A percentile compares a stretch with the other conserved stretches of the same genome.
phyloP scores from a whole-genome alignment of 2,797 vertebrate species.

The Salmo trutta region DNA sequence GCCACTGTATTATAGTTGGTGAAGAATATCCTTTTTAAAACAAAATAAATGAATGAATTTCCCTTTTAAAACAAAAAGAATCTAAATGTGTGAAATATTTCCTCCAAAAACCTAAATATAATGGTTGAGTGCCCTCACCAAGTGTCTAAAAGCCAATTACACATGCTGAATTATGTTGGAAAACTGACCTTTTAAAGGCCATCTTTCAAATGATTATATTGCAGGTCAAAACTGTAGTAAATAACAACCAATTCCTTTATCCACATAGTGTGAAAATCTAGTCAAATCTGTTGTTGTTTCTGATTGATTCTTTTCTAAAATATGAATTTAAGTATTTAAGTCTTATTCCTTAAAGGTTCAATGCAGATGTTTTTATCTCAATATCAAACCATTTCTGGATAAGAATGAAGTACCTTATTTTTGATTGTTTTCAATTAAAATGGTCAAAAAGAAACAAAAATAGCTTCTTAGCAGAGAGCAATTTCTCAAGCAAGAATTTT shows the following conservation, averaged over 20 bases:
- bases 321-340: background rate
- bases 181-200: background rate
- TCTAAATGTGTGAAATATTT: background rate
- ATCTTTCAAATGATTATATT: background rate
- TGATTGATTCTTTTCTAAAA: background rate
- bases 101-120: background rate
- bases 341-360: too few relatives aligned
- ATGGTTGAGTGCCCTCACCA: background rate
- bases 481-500: too few relatives aligned
- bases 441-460: too few relatives aligned
- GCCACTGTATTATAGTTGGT: background rate
- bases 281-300: background rate
- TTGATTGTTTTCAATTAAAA: too few relatives aligned
- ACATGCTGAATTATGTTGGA: background rate
- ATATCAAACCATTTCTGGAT: too few relatives aligned
- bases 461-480: too few relatives aligned
- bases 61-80: background rate
- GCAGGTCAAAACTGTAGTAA: background rate
- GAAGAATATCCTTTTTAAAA: background rate
- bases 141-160: background rate
- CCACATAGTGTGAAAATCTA: background rate
- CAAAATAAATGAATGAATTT: background rate
- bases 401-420: too few relatives aligned
- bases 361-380: too few relatives aligned
- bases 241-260: background rate